Evolutionary conservation across 2,113 vertebrate genomes (phyloP).

Genomic region (Calidris pygmaea): DNA sequence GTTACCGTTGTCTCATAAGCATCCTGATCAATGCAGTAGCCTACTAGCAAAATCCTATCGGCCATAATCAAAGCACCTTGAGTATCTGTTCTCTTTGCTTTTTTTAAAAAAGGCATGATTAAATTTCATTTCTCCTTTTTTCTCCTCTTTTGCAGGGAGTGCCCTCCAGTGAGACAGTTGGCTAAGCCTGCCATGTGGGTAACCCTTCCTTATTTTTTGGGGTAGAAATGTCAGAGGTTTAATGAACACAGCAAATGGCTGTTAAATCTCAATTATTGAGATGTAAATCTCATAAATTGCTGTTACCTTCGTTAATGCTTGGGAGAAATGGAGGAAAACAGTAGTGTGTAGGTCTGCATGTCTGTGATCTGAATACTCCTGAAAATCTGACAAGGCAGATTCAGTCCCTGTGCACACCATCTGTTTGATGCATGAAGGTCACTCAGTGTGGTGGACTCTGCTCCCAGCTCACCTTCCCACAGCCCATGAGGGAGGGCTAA

Average conservation of each 20-base stretch:
- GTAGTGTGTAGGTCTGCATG: background rate
- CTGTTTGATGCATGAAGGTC: rapidly evolving
- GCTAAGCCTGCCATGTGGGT: background rate
- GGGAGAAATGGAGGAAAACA: background rate
- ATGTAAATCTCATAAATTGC: no score
- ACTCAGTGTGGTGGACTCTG: background rate
- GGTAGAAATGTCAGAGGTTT: slow-evolving; percentile 15
- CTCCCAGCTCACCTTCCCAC: background rate
- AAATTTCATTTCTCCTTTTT: slow-evolving; percentile 13
- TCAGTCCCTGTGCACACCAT: no score
- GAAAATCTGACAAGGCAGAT: background rate
- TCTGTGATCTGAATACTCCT: background rate
- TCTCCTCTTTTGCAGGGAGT: background rate
- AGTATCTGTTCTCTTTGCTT: slow-evolving; percentile 44
- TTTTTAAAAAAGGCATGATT: slow-evolving; percentile 54
- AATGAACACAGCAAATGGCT: background rate
- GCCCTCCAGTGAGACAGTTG: slow-evolving; percentile 36
- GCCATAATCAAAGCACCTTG: slow-evolving; percentile 55
- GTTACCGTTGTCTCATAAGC: slow-evolving; percentile 45
- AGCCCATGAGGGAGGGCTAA: background rate
- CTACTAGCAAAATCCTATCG: slow-evolving; percentile 52
- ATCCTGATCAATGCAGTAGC: slow-evolving; percentile 49
- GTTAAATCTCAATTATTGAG: background rate
- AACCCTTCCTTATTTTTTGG: slow-evolving; percentile 44
- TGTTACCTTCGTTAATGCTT: background rate